Conservation (phyloP, 2,113 vertebrate species). For the Gila orcuttii region DNA sequence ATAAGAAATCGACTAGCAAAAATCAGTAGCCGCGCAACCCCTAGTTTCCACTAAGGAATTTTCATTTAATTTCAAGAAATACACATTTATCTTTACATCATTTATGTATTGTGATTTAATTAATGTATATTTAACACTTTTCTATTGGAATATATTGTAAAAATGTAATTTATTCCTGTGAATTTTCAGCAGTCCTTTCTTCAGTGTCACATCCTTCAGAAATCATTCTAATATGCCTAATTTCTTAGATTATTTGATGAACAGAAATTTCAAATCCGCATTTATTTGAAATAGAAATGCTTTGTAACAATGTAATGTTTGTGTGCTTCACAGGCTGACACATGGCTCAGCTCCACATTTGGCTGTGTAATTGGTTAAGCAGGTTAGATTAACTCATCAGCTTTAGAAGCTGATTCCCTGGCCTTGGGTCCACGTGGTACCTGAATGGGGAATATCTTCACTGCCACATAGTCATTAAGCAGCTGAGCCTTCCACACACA, state of each 20-base stretch:
- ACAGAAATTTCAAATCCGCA: no score
- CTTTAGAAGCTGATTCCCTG: constrained; percentile 33
- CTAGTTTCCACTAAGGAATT: neutral
- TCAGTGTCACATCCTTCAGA: no score
- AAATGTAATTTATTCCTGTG: neutral
- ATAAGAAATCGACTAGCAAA: no score
- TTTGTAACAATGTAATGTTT: no score
- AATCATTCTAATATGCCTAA: no score
- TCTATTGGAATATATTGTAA: neutral
- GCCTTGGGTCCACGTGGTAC: constrained; percentile 65
- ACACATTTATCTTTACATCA: neutral
- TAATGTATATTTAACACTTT: neutral
- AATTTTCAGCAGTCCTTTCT: neutral
- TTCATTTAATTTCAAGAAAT: neutral
- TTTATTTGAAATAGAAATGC: no score
- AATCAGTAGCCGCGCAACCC: no score
- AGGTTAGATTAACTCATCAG: constrained; percentile 32
- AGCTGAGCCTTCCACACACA: constrained; percentile 99
- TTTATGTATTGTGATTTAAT: neutral
- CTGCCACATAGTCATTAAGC: constrained; percentile 92
- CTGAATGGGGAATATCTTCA: constrained; percentile 99
- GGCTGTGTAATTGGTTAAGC: constrained; percentile 40
- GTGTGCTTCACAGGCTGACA: neutral
- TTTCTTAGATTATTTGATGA: no score
- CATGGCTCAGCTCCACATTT: constrained; percentile 17